Evolutionary conservation across 2,888 invertebrate genomes (phyloP), one percentile per base, ranked within the genome.

Genomic region (Rhopalosiphum nymphaeae): DNA sequence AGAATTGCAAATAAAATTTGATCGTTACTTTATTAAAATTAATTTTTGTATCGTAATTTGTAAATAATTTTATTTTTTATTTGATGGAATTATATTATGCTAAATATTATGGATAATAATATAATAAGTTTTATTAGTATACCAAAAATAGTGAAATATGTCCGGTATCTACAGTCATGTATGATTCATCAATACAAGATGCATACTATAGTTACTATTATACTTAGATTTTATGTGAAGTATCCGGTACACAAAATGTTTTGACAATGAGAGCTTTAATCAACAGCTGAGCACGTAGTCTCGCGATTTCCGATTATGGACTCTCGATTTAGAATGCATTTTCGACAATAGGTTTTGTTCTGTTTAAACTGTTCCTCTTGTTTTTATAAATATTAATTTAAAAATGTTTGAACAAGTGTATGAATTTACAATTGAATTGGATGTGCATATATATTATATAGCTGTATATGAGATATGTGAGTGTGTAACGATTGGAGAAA

Each of bases 251-350:
- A 93, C 88, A 88, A 78, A 89, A n/a, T 78, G 92, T 93, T 78
- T 92, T 88, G 92, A 92, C 88, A 92, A 92, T 92, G 92, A 92
- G 44, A 92, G 67, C 92, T 93, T 93, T 89, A 89, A 88, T 67
- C 88, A 67, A 92, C 92, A 86, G 92, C 92, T 61, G 67, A 92
- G 88, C 92, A 92, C 92, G 92, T 92, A 92, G 42, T 49, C 53
- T 88, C 42, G 92, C 92, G 44, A 92, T 92, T 92, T 92, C 92
- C 92, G 92, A 92, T 49, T 86, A 91, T 36, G 46, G 13, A 25
- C n/a, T n/a, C 85, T 91, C 57, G 57, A 91, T 86, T 86, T 46
- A 46, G 46, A 87, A 92, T 86, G 36, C 36, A n/a, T 92, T 86
- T 92, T 92, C 44, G 91, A 86, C 91, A 92, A 92, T 92, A 61